A percentile compares a stretch with the other conserved stretches of the same genome.
phyloP scores from a whole-genome alignment of 2,888 invertebrate genomes.

The Platerodrilus igneus region DNA sequence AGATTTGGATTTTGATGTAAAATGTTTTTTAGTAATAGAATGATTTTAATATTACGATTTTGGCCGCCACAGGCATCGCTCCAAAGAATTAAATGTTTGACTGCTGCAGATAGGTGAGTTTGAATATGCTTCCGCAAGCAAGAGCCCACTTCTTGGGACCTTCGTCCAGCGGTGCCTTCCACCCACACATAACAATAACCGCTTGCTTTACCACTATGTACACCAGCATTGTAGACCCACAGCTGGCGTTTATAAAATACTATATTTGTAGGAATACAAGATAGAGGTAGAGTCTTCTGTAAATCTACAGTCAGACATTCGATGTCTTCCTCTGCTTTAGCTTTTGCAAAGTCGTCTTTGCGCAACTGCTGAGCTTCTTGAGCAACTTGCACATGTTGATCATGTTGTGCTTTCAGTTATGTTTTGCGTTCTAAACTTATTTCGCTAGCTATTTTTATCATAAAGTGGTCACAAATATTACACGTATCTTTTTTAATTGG shows the following conservation, averaged over 20 bases:
- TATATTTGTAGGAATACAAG: conserved; percentile 29
- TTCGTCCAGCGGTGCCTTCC: conserved; percentile 30
- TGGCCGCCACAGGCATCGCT: conserved; percentile 28
- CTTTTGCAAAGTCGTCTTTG: conserved; percentile 14
- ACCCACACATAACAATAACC: conserved; percentile 27
- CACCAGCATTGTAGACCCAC: conserved; percentile 31
- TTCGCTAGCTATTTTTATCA: conserved; percentile 8
- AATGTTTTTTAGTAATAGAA: conserved; percentile 20
- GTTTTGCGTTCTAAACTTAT: conserved; percentile 1
- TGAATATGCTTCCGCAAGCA: conserved; percentile 26
- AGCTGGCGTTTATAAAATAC: conserved; percentile 34
- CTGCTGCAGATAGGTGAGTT: conserved; percentile 8
- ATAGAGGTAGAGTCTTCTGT: conserved; percentile 30
- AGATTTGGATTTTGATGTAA: neutral
- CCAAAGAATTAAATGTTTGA: conserved; percentile 25
- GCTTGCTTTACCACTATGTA: conserved; percentile 23
- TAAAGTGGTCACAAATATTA: conserved; percentile 10
- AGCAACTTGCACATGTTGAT: conserved; percentile 4
- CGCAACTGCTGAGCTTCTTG: conserved; percentile 14
- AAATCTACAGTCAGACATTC: conserved; percentile 28
- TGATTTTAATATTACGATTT: conserved; percentile 27
- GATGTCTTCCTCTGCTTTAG: conserved; percentile 7
- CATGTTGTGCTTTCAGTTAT: conserved; percentile 3
- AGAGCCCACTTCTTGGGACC: conserved; percentile 30
- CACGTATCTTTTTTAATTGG: conserved; percentile 14